Evolutionary conservation across 2,888 invertebrate genomes (phyloP).

Genomic region (Trichogramma evanescens): DNA sequence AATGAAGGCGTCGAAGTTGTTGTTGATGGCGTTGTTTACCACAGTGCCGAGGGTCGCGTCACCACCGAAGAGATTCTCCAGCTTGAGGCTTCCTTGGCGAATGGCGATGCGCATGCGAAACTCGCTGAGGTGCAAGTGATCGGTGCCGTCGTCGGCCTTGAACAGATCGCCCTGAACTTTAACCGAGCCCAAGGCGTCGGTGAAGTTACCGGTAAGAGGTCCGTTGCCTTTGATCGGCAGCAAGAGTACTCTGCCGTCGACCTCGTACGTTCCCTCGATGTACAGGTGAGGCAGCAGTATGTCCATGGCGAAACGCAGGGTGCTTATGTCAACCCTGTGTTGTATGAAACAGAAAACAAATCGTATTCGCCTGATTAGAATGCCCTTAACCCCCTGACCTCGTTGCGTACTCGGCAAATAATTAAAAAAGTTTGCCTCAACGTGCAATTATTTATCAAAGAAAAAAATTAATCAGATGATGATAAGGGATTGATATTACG

Average conservation of each 20-base stretch:
- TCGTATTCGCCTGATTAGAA: too few species aligned
- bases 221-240: conserved; percentile 57
- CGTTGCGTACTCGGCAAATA: too few species aligned
- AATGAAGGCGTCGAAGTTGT: conserved; percentile 56
- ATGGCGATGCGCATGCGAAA: conserved; percentile 50
- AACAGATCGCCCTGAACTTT: conserved; percentile 43
- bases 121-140: conserved; percentile 52
- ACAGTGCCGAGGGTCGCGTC: conserved; percentile 55
- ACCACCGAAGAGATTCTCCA: conserved; percentile 58
- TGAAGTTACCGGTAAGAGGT: conserved; percentile 55
- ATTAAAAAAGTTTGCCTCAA: too few species aligned
- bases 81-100: conserved; percentile 52
- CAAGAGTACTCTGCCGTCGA: conserved; percentile 54
- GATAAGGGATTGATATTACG: too few species aligned
- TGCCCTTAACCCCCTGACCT: too few species aligned
- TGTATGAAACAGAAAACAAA: too few species aligned
- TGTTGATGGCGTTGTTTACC: conserved; percentile 56
- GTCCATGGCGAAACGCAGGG: conserved; percentile 48
- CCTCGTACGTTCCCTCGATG: conserved; percentile 54
- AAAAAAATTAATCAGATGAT: too few species aligned
- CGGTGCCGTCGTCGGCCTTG: conserved; percentile 45
- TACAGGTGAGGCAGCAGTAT: conserved; percentile 53
- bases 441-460: too few species aligned
- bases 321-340: conserved; percentile 51
- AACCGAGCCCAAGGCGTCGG: conserved; percentile 51